Evolutionary conservation across 2,888 invertebrate species (phyloP).

Genomic region (Cataglyphis livida): DNA sequence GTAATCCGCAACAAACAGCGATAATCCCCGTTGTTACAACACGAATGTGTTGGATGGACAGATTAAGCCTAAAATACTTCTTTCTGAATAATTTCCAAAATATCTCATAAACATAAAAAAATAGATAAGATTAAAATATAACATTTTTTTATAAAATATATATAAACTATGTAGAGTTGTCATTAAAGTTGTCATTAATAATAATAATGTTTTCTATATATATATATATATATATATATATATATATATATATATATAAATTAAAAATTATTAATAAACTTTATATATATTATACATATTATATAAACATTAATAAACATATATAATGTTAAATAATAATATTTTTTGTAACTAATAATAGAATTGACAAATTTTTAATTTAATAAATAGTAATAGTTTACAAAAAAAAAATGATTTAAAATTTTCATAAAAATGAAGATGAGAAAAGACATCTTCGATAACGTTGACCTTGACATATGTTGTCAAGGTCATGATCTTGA

Average conservation of each 20-base stretch:
- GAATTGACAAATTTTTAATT: background rate
- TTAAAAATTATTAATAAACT: no score
- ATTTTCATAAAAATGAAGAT: background rate
- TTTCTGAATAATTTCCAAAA: background rate
- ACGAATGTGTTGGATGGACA: conserved; percentile 76
- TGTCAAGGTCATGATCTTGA: no score
- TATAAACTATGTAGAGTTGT: background rate
- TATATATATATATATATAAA: background rate
- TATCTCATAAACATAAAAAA: background rate
- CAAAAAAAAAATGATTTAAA: background rate
- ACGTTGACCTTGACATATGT: no score
- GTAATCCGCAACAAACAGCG: conserved; percentile 74
- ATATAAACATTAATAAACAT: no score
- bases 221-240: no score
- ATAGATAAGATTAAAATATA: background rate
- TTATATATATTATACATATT: no score
- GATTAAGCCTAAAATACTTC: conserved; percentile 71
- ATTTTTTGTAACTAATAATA: background rate
- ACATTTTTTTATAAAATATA: background rate
- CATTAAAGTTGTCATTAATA: background rate
- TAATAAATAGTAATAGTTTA: background rate
- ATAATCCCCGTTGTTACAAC: conserved; percentile 73
- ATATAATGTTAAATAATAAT: conserved; percentile 5
- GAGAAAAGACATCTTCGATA: no score
- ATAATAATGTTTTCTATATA: background rate